Base-by-base conservation (phyloP, 2,888 invertebrate genomes). In the Watsonalla binaria region DNA sequence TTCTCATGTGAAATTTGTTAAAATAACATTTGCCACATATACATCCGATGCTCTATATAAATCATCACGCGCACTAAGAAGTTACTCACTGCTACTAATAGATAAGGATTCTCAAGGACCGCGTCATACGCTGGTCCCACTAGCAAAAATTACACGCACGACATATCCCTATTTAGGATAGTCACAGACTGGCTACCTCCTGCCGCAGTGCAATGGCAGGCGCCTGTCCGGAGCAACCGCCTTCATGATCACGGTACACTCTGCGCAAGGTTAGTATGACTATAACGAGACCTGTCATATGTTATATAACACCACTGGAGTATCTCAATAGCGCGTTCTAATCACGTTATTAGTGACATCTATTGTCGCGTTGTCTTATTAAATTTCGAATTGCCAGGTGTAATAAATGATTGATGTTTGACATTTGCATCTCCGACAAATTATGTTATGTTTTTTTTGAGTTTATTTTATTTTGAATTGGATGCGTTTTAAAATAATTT, bases 201-300 rank as follows among this genome's bases (percentile, higher is more conserved):
- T 73, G 74, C 90, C 93, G 78, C 62, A 78, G 94, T 94, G 94
- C 94, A 94, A 94, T 93, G 94, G 84, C 82, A 78, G 92, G 92
- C 83, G 92, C 93, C 93, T 78, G 78, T 83, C 92, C 81, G 92
- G 90, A 89, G 92, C 92, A 92, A 92, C 92, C 92, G 92, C 92
- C 93, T 92, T 80, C 84, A 0, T 93, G 94, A 94, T 94, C 94
- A 92, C 92, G 93, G 92, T 93, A 84, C 86, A 92, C 93, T 92
- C 94, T 93, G 88, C 93, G 94, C 93, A 93, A 94, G 94, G 94
- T 94, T 94, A 94, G 94, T 93, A 91, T 91, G 84, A 0, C 0
- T 5, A 0, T 0, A 4, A 2, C 6, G 2, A 15, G 5, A n/a
- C 50, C 39, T 5, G 15, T 11, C 42, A 42, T 8, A 39, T 54